A percentile compares a stretch with the other conserved stretches of the same genome.
Conservation (phyloP, 2,888 invertebrate species). For the Macaria liturata region DNA sequence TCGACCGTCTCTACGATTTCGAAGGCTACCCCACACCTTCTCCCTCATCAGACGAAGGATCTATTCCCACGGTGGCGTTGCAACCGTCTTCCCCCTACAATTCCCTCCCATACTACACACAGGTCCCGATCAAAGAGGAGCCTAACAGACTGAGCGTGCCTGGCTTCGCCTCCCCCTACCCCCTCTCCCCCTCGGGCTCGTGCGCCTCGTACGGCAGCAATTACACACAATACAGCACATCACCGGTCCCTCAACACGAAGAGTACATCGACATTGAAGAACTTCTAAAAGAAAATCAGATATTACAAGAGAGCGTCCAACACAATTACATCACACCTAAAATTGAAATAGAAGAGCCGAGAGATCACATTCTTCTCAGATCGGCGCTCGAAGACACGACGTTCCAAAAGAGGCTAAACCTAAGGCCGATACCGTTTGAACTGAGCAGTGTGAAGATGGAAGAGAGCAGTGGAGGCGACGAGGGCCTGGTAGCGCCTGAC, state of each 20-base stretch:
- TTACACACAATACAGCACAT: slow-evolving; percentile 76
- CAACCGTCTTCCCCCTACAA: slow-evolving; percentile 83
- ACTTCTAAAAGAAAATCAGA: slow-evolving; percentile 82
- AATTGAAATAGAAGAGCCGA: slow-evolving; percentile 80
- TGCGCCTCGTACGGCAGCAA: slow-evolving; percentile 78
- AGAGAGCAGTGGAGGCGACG: slow-evolving; percentile 83
- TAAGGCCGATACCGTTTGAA: slow-evolving; percentile 89
- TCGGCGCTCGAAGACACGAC: slow-evolving; percentile 93
- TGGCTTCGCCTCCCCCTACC: slow-evolving; percentile 78
- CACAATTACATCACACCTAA: slow-evolving; percentile 78
- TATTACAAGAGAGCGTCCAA: slow-evolving; percentile 74
- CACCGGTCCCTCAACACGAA: slow-evolving; percentile 83
- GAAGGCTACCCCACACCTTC: slow-evolving; percentile 77
- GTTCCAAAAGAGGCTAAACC: slow-evolving; percentile 92
- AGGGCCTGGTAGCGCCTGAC: slow-evolving; percentile 86
- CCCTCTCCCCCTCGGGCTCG: slow-evolving; percentile 83
- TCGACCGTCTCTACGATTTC: slow-evolving; percentile 77
- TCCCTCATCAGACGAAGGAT: slow-evolving; percentile 81
- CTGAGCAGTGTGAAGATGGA: slow-evolving; percentile 87
- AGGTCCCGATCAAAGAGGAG: slow-evolving; percentile 79
- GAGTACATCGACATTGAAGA: slow-evolving; percentile 85
- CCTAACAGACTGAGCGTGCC: slow-evolving; percentile 78
- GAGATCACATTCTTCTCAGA: slow-evolving; percentile 89
- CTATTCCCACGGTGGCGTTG: slow-evolving; percentile 81
- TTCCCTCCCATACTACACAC: slow-evolving; percentile 66